Evolutionary conservation across 2,888 invertebrate species (phyloP), one percentile per base, ranked within the genome.

Genomic region (Drosophila rellima): DNA sequence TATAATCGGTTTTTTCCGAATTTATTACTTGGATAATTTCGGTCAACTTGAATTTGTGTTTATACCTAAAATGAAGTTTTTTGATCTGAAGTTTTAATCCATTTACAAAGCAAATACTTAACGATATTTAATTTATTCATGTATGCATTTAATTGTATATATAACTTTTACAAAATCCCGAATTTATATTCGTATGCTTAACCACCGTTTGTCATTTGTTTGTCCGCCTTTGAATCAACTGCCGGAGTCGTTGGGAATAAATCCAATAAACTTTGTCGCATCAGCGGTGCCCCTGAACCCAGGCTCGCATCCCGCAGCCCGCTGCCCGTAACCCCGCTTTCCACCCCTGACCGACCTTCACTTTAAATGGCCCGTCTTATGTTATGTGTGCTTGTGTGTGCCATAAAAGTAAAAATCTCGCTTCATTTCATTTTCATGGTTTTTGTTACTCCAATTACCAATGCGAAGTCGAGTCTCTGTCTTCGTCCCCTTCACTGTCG

Each of bases 361-460:
- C 62, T 78, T 73, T 79, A 65, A 84, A 70, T 79, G 57, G 54
- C 48, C 65, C 15, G 64, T 56, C 48, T 71, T 65, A 56, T 66
- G 42, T 55, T 26, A 44, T 50, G 70, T 70, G 57, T 65, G 23
- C n/a, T n/a, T 62, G 67, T 23, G 35, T 52, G 61, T 75, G 72
- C 70, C 80, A 76, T 79, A 82, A 76, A 71, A 80, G 74, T 76
- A 74, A 71, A 81, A 81, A 82, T 74, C 71, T 66, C 64, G 71
- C 74, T 77, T 80, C 77, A 80, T 67, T 77, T 77, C 54, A 52
- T 78, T 72, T 55, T 78, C 78, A 80, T 82, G 74, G 71, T 59
- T 69, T 68, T 70, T 78, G 72, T 75, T 85, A 80, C 82, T 86
- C 70, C 83, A 82, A 80, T 85, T 75, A 78, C 77, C 66, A 63